Evolutionary conservation across 2,797 vertebrate genomes (phyloP).

Genomic region (Tarsius wallacei): DNA sequence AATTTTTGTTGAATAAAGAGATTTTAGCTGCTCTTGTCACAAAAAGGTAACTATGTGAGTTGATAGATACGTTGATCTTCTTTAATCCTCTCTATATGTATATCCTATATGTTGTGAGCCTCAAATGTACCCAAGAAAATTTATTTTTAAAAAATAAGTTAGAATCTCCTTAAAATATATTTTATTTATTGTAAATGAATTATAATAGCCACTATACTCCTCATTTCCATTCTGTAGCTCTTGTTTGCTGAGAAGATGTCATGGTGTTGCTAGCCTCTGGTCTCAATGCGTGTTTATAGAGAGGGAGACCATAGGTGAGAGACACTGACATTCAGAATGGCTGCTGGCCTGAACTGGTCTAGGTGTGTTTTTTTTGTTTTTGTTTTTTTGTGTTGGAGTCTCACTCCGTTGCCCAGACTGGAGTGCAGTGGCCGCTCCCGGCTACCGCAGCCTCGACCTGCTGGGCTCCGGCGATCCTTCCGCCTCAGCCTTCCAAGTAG

Average conservation of each 20-base stretch:
- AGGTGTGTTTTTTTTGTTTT: too few relatives aligned
- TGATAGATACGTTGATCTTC: background rate
- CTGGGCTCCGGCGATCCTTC: too few relatives aligned
- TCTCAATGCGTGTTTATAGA: background rate
- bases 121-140: background rate
- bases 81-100: background rate
- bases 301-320: too few relatives aligned
- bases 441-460: too few relatives aligned
- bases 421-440: too few relatives aligned
- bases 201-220: background rate
- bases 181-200: background rate
- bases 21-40: background rate
- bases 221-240: background rate
- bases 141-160: background rate
- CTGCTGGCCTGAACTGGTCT: background rate
- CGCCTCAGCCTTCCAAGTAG: too few relatives aligned
- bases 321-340: background rate
- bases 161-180: background rate
- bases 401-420: too few relatives aligned
- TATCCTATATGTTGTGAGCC: background rate
- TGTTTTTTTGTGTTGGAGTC: too few relatives aligned
- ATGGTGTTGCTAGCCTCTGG: fast-evolving
- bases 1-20: background rate
- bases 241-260: background rate
- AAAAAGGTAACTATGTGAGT: background rate